Conservation (phyloP, 2,888 invertebrate genomes). For the Osmoderma eremita region DNA sequence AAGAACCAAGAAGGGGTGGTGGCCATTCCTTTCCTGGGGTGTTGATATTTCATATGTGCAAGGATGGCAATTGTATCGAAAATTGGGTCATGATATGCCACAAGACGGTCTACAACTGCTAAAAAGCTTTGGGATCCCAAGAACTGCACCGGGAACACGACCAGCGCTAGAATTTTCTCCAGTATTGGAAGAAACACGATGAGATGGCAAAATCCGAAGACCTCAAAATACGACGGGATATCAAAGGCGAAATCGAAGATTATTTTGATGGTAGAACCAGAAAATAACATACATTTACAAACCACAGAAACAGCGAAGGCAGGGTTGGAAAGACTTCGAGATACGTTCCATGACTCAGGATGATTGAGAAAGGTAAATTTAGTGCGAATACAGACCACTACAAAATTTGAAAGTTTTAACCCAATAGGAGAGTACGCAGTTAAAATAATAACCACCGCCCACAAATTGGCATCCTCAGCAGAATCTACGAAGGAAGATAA, state of each 20-base stretch:
- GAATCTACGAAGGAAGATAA: too few species aligned
- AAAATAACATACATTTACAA: slow-evolving; percentile 52
- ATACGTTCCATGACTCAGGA: slow-evolving; percentile 53
- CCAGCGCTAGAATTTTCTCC: too few species aligned
- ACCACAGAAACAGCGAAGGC: slow-evolving; percentile 48
- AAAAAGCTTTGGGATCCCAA: too few species aligned
- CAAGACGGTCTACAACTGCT: too few species aligned
- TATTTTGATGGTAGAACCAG: slow-evolving; percentile 49
- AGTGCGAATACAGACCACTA: slow-evolving; percentile 49
- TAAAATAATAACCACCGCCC: slow-evolving; percentile 51
- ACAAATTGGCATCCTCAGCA: too few species aligned
- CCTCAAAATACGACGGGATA: slow-evolving; percentile 17
- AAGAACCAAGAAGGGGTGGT: neutral
- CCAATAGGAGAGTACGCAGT: slow-evolving; percentile 53
- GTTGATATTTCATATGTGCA: neutral
- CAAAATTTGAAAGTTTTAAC: slow-evolving; percentile 48
- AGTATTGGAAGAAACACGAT: too few species aligned
- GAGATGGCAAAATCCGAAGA: neutral
- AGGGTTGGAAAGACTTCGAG: slow-evolving; percentile 50
- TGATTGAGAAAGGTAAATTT: slow-evolving; percentile 52
- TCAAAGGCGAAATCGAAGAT: slow-evolving; percentile 48
- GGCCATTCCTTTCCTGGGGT: neutral
- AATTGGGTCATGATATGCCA: too few species aligned
- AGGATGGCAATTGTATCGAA: too few species aligned
- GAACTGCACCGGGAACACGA: too few species aligned